Evolutionary conservation across 2,888 invertebrate genomes (phyloP).

Genomic region (Athripsodes cinereus): DNA sequence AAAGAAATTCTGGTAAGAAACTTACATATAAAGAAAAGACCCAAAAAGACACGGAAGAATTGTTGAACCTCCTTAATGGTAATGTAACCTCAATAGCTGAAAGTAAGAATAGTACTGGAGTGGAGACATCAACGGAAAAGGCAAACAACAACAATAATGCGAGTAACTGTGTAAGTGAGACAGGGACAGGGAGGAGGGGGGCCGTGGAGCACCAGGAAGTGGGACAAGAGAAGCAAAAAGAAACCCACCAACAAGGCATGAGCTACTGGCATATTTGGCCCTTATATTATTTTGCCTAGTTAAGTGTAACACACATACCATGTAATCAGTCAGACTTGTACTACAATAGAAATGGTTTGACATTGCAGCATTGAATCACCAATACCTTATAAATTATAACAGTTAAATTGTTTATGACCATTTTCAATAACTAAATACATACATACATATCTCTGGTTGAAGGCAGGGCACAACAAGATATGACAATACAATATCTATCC

Average conservation of each 20-base stretch:
- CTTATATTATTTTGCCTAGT: conserved; percentile 25
- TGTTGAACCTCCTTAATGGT: conserved; percentile 13
- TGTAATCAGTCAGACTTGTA: too few relatives aligned
- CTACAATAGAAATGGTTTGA: too few relatives aligned
- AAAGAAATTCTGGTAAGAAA: background rate
- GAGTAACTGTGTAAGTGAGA: background rate
- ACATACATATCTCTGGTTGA: too few relatives aligned
- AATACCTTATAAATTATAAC: too few relatives aligned
- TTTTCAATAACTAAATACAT: too few relatives aligned
- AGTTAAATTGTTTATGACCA: too few relatives aligned
- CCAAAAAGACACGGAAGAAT: conserved; percentile 15
- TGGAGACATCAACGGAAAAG: background rate
- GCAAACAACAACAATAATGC: background rate
- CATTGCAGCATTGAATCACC: too few relatives aligned
- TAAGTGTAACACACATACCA: too few relatives aligned
- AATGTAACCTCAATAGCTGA: background rate
- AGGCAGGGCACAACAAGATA: too few relatives aligned
- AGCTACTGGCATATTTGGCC: conserved; percentile 25
- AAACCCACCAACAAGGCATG: background rate
- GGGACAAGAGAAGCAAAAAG: background rate
- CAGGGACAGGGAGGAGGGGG: background rate
- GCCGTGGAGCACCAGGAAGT: background rate
- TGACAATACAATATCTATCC: too few relatives aligned
- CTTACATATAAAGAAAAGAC: background rate
- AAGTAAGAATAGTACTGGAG: background rate